A percentile compares a stretch with the other conserved stretches of the same genome.
Conservation (phyloP, 2,888 invertebrate species). For the Agelastica alni region DNA sequence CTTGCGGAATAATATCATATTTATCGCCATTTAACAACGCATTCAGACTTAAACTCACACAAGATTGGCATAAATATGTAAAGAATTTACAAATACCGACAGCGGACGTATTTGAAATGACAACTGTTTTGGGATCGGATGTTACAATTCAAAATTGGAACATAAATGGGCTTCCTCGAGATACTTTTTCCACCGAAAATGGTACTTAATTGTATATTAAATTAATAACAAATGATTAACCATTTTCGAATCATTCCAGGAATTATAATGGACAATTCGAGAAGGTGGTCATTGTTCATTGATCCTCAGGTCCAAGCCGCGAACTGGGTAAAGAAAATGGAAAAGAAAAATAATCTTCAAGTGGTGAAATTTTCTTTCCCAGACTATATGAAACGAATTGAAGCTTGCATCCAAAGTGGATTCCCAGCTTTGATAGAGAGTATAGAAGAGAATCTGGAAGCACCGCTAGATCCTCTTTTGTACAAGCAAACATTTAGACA, state of each 20-base stretch:
- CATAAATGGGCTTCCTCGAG: constrained; percentile 78
- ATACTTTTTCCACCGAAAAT: constrained; percentile 83
- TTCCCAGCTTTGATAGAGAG: constrained; percentile 79
- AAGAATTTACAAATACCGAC: constrained; percentile 74
- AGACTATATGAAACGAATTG: constrained; percentile 76
- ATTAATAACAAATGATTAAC: too few species aligned
- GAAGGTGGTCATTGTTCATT: constrained; percentile 78
- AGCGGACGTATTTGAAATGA: constrained; percentile 73
- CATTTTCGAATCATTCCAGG: constrained; percentile 45
- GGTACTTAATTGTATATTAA: constrained; percentile 45
- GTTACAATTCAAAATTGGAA: constrained; percentile 88
- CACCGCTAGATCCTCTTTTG: constrained; percentile 77
- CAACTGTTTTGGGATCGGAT: constrained; percentile 78
- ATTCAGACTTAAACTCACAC: constrained; percentile 64
- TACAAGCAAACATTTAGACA: constrained; percentile 75
- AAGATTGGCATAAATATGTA: constrained; percentile 72
- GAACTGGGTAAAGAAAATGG: constrained; percentile 84
- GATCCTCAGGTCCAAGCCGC: constrained; percentile 87
- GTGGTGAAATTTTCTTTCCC: constrained; percentile 75
- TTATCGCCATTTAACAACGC: constrained; percentile 81
- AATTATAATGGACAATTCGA: constrained; percentile 79
- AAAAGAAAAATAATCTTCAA: constrained; percentile 71
- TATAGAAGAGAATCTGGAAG: constrained; percentile 76
- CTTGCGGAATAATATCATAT: constrained; percentile 88
- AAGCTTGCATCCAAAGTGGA: constrained; percentile 75